These are phyloP conservation scores for Syngnathoides biaculeatus DNA, from an alignment of 2,113 vertebrate genomes.

Conservation along the genomic window DNA sequence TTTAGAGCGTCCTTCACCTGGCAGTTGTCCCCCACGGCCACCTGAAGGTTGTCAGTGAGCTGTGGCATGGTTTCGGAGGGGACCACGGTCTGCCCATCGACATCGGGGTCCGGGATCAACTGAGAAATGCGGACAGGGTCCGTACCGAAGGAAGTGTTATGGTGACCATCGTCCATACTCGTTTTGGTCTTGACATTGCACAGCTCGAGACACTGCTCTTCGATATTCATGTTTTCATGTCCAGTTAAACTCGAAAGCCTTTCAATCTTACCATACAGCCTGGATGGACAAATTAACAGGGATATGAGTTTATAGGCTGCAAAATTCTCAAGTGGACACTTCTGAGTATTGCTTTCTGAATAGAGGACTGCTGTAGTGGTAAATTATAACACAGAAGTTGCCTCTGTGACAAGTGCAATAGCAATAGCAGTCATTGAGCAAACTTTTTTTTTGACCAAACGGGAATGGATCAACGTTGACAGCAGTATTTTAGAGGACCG, in stretches of 20 bases:
- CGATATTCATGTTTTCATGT: slow-evolving; percentile 78
- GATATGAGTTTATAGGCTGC: slow-evolving; percentile 5
- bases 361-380: slow-evolving; percentile 5
- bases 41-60: slow-evolving; percentile 60
- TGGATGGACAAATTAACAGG: slow-evolving; percentile 29
- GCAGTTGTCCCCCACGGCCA: slow-evolving; percentile 48
- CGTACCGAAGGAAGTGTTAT: slow-evolving; percentile 46
- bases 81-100: slow-evolving; percentile 49
- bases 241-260: slow-evolving; percentile 45
- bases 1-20: slow-evolving; percentile 54
- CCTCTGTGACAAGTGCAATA: slow-evolving; percentile 1
- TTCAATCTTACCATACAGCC: slow-evolving; percentile 36
- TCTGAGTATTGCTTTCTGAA: neutral
- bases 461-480: slow-evolving; percentile 25
- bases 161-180: slow-evolving; percentile 52
- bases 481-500: slow-evolving; percentile 21
- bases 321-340: neutral
- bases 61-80: slow-evolving; percentile 54
- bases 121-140: slow-evolving; percentile 66
- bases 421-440: neutral
- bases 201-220: slow-evolving; percentile 71
- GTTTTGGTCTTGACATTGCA: slow-evolving; percentile 72
- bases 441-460: slow-evolving; percentile 11
- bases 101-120: slow-evolving; percentile 59
- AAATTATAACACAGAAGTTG: slow-evolving; percentile 6